A percentile compares a stretch with the other conserved stretches of the same genome.
Evolutionary conservation across 2,113 vertebrate genomes (phyloP).

Genomic region (Psephotus haematonotus): DNA sequence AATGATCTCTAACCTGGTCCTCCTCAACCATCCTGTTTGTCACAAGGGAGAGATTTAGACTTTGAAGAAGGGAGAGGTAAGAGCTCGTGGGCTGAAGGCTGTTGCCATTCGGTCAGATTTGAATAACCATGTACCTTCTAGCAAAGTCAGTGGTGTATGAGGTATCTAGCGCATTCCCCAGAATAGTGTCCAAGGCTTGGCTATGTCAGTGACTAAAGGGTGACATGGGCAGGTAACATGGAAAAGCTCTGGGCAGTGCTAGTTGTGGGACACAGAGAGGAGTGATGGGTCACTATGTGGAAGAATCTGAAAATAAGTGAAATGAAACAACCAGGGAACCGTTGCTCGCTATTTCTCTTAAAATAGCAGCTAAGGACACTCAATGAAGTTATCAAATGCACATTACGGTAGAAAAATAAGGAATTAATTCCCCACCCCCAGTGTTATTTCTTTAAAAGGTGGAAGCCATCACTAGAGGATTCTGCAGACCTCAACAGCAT

Average conservation of each 20-base stretch:
- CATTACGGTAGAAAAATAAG: fast-evolving
- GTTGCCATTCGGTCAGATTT: not conserved
- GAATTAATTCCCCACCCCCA: fast-evolving
- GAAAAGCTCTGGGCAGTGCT: not conserved
- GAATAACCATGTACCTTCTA: not conserved
- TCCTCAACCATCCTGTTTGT: not conserved
- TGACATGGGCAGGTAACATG: fast-evolving
- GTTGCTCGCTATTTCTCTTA: fast-evolving
- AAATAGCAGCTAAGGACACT: not conserved
- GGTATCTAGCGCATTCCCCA: fast-evolving
- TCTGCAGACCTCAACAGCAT: not conserved
- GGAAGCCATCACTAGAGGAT: not conserved
- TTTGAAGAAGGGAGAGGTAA: not conserved
- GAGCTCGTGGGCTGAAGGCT: not conserved
- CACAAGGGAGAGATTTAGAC: not conserved
- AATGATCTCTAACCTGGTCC: not conserved
- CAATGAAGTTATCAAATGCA: not conserved
- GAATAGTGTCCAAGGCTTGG: not conserved
- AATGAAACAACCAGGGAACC: not conserved
- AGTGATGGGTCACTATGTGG: not conserved
- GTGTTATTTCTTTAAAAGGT: not conserved
- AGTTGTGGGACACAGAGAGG: fast-evolving
- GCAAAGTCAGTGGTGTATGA: not conserved
- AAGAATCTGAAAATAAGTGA: not conserved
- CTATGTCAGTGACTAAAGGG: fast-evolving